These are phyloP conservation scores for Zygothrica quintamaculata DNA, from an alignment of 2,888 invertebrate genomes.

Conservation along the genomic window DNA sequence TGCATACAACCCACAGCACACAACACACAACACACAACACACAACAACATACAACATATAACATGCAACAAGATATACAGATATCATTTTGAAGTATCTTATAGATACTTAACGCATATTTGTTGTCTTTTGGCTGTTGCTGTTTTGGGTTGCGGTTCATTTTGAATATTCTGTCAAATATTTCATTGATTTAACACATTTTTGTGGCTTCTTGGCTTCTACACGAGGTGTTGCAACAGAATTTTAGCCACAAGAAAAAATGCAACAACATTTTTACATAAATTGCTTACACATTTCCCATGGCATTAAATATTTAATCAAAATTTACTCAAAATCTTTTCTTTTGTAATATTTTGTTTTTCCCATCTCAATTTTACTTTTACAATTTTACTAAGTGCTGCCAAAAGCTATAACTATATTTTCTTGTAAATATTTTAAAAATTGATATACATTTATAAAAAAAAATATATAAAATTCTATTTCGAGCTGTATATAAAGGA, in stretches of 20 bases:
- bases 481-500: no score
- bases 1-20: conserved; percentile 36
- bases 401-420: background rate
- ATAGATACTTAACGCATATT: conserved; percentile 44
- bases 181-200: conserved; percentile 56
- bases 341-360: conserved; percentile 6
- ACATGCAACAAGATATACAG: conserved; percentile 9
- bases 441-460: no score
- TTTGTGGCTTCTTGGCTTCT: conserved; percentile 34
- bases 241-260: conserved; percentile 36
- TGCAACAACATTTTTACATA: conserved; percentile 11
- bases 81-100: conserved; percentile 13
- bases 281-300: conserved; percentile 20
- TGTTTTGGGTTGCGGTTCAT: no score
- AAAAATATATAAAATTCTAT: no score
- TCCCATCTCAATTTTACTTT: background rate
- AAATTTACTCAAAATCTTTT: conserved; percentile 16
- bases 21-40: background rate
- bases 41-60: conserved; percentile 2
- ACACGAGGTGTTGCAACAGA: conserved; percentile 44
- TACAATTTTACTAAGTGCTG: background rate
- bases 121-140: conserved; percentile 27
- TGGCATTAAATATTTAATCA: conserved; percentile 28
- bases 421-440: no score
- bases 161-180: conserved; percentile 45